These are phyloP conservation scores for Ondatra zibethicus DNA, from an alignment of 2,113 vertebrate species.

Conservation along the genomic window DNA sequence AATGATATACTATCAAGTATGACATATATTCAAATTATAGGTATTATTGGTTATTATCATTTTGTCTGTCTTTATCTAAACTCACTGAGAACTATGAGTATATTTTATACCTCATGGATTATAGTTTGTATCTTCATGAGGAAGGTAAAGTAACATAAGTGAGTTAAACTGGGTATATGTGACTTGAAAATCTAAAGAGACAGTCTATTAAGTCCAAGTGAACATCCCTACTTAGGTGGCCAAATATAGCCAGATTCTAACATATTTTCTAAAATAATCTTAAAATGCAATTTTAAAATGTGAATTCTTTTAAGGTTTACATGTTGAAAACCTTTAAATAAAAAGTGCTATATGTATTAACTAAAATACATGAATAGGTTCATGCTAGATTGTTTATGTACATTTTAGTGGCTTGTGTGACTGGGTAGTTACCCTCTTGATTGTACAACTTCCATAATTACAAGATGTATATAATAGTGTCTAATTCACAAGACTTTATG, in stretches of 20 bases:
- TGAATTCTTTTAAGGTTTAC: constrained; percentile 4
- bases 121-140: neutral
- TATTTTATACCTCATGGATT: neutral
- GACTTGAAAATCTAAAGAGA: neutral
- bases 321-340: neutral
- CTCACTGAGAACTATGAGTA: neutral
- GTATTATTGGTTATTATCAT: constrained; percentile 26
- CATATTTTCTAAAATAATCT: neutral
- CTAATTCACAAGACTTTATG: neutral
- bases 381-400: neutral
- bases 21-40: constrained; percentile 30
- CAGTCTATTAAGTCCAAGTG: neutral
- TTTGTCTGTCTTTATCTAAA: constrained; percentile 26
- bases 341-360: neutral
- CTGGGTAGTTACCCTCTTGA: neutral
- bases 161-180: neutral
- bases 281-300: neutral
- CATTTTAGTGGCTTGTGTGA: neutral
- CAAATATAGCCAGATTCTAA: constrained; percentile 8
- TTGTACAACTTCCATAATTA: neutral
- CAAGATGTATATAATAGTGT: neutral
- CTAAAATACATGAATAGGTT: constrained; percentile 41
- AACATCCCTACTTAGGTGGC: neutral
- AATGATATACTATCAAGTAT: neutral
- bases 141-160: constrained; percentile 35